Base-by-base conservation (phyloP, 2,797 vertebrate species). In the Champsocephalus esox region DNA sequence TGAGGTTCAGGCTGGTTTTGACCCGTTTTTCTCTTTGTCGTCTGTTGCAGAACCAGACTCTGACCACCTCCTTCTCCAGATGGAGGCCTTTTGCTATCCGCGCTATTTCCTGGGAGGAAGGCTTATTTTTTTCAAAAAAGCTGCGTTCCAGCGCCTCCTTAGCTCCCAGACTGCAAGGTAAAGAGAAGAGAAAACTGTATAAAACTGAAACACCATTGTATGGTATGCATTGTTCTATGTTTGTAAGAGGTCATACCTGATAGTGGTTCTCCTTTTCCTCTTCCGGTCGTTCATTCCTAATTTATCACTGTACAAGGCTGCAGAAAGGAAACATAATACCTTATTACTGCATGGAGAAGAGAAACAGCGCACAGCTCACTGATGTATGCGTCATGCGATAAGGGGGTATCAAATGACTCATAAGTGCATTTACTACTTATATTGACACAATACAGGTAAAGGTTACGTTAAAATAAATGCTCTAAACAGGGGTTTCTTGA, bases 31-130 rank as follows among this genome's bases (percentile, higher is more conserved):
- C 98, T 73, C 97, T 93, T 79, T 99, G 98, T 66, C 98, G 96
- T 61, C 98, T 94, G 89, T 99, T 99, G 89, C 98, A 99, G 94
- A 99, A 99, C 98, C 98, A 99, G 71, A 99, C 98, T 85, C 98
- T 94, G 45, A 99, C 98, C 21, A 99, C 98, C 93, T 99, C 98
- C 85, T 99, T 99, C 90, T 99, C 98, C 70, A 99, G 95, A 79
- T 97, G 98, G 58, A 99, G 95, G 56, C 97, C 96, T 86, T 99
- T 98, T 2, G 98, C 98, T 94, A 99, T 98, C 50, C 97, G 93
- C 82, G 98, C 95, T 54, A 99, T 99, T 92, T 99, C 98, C 77
- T 99, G 98, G 28, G 98, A 99, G 9, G 98, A 98, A 0, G 98
- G 98, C 77, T 99, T 99, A 68, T 94, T 98, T 91, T 99, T 99